Percentiles rank a stretch among this genome's conserved stretches.
Evolutionary conservation across 2,797 vertebrate genomes (phyloP).

Genomic region (Notolepis coatsorum): DNA sequence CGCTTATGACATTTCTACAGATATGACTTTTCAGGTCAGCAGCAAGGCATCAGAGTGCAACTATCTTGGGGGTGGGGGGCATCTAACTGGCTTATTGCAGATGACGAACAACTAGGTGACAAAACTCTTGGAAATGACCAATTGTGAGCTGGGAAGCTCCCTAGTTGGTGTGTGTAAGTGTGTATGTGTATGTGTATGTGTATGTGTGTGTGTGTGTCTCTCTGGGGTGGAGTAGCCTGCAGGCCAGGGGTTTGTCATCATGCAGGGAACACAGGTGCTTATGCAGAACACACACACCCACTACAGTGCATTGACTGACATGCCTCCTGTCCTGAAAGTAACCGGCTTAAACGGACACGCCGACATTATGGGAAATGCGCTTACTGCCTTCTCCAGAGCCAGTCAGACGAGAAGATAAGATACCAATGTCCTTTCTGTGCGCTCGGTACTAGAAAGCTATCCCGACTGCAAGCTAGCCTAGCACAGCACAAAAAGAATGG

Average conservation of each 20-base stretch:
- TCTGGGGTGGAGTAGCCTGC: slow-evolving; percentile 25
- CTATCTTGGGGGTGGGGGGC: background rate
- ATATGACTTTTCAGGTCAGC: slow-evolving; percentile 1
- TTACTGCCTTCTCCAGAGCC: no score
- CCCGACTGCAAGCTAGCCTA: no score
- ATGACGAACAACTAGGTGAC: slow-evolving; percentile 54
- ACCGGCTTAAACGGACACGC: slow-evolving; percentile 19
- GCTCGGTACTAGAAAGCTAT: no score
- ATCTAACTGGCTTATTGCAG: slow-evolving; percentile 49
- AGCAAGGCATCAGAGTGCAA: background rate
- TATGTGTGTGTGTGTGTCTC: slow-evolving; percentile 11
- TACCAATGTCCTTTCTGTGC: no score
- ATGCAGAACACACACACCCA: slow-evolving; percentile 26
- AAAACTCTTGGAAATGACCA: slow-evolving; percentile 27
- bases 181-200: no score
- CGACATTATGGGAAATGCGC: no score
- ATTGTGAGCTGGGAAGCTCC: background rate
- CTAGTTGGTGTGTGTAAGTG: no score
- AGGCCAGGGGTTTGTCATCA: slow-evolving; percentile 29
- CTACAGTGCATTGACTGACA: slow-evolving; percentile 1
- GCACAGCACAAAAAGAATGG: no score
- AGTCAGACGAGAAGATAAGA: no score
- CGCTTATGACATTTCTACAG: background rate
- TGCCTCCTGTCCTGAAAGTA: background rate
- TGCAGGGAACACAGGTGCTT: slow-evolving; percentile 23